Base-by-base conservation (phyloP, 2,113 vertebrate species). In the Ciconia boyciana region DNA sequence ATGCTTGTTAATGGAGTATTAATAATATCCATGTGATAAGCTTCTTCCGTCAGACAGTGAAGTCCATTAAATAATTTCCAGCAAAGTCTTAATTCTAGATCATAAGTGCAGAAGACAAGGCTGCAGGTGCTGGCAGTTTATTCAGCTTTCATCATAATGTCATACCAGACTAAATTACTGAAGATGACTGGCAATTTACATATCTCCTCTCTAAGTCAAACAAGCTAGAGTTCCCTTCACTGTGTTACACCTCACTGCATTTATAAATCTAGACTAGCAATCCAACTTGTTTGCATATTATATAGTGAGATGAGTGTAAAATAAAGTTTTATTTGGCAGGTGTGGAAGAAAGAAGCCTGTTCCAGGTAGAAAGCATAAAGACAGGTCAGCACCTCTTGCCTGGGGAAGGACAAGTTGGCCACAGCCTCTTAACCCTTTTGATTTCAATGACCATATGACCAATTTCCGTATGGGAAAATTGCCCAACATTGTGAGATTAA, bases 111-210 rank as follows among this genome's bases (percentile, higher is more conserved):
- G 48, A 81, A 96, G 57, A 43, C 31, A 95, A 89, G 72, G 76
- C 75, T 60, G 74, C 36, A 54, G 43, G 54, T 95, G 74, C 70
- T 70, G 64, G 55, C n/a, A 82, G 57, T 68, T 91, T 91, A 84
- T 93, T 89, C 77, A 87, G 89, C 52, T 93, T 95, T 93, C 77
- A 90, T 86, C 51, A 60, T 83, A 62, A 48, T 82, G 83, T 93
- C 86, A 51, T 84, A 92, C 72, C 92, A 93, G 25, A 61, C 28
- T 96, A 57, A 94, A 94, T 91, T 87, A 94, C 91, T 95, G 86
- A 97, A 90, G 55, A 84, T 87, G 69, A 84, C 90, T 91, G 72
- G 52, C 65, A 91, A 89, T 96, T 96, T 96, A 89, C 69, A 49
- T 65, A 86, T 72, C 80, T 83, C 43, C 36, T 96, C 84, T 95